Evolutionary conservation across 2,888 invertebrate genomes (phyloP).

Genomic region (Cantharis rufa): DNA sequence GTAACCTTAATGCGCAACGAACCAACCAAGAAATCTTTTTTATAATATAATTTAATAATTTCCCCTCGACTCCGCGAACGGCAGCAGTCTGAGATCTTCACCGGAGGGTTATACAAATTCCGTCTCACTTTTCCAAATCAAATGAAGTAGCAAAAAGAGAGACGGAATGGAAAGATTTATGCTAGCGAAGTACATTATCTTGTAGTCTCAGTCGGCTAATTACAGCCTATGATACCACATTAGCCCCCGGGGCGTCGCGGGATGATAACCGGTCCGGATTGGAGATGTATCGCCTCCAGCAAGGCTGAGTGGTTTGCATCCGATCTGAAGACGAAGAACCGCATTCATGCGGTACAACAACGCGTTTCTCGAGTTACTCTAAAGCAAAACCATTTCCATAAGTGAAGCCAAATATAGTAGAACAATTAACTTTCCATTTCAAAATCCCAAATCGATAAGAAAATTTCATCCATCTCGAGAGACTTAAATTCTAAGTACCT

Average conservation of each 20-base stretch:
- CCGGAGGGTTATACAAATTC: slow-evolving; percentile 36
- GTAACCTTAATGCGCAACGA: slow-evolving; percentile 33
- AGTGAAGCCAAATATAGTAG: slow-evolving; percentile 2
- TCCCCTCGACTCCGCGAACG: slow-evolving; percentile 46
- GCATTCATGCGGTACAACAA: slow-evolving; percentile 37
- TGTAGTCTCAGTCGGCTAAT: slow-evolving; percentile 62
- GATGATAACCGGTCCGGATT: slow-evolving; percentile 51
- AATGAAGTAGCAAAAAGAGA: slow-evolving; percentile 33
- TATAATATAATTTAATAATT: slow-evolving; percentile 53
- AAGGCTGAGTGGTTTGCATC: slow-evolving; percentile 51
- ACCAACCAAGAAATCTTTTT: slow-evolving; percentile 40
- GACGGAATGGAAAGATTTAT: slow-evolving; percentile 57
- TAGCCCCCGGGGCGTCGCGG: slow-evolving; percentile 55
- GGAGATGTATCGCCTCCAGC: slow-evolving; percentile 51
- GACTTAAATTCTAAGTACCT: background rate
- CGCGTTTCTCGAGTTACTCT: slow-evolving; percentile 31
- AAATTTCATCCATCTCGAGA: background rate
- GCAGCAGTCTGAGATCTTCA: slow-evolving; percentile 36
- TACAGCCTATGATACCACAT: slow-evolving; percentile 61
- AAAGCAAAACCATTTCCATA: slow-evolving; percentile 19
- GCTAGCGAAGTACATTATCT: slow-evolving; percentile 61
- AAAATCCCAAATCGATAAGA: background rate
- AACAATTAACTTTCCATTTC: background rate
- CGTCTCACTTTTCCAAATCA: slow-evolving; percentile 30
- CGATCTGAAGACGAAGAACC: slow-evolving; percentile 46